These are phyloP conservation scores for Spongilla lacustris DNA, from an alignment of 37 sponge, comb jelly and placozoan genomes.

Conservation along the genomic window DNA sequence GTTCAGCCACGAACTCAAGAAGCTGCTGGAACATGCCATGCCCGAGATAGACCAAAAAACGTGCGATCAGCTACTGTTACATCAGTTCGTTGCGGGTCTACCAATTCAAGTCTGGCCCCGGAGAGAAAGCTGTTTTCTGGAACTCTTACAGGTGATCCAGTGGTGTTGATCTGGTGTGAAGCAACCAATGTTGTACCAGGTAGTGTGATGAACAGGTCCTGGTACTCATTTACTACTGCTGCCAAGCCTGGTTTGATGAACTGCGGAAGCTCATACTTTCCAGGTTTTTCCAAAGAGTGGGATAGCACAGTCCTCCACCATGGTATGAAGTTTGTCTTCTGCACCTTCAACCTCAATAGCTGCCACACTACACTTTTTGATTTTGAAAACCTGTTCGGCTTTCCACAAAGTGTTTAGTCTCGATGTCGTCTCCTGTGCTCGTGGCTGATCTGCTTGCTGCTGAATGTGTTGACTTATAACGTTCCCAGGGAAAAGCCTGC, in stretches of 20 bases:
- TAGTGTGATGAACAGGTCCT: slow-evolving; percentile 32
- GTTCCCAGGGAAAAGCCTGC: too few relatives aligned
- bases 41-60: slow-evolving; percentile 28
- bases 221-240: slow-evolving; percentile 19
- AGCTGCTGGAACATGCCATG: slow-evolving; percentile 59
- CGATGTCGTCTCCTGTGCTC: too few relatives aligned
- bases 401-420: too few relatives aligned
- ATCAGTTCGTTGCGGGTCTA: too few relatives aligned
- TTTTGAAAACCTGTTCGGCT: slow-evolving; percentile 7
- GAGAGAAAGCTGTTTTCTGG: too few relatives aligned
- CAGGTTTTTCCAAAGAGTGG: slow-evolving; percentile 11
- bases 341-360: not conserved
- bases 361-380: slow-evolving; percentile 37
- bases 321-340: too few relatives aligned
- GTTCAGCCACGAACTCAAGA: slow-evolving; percentile 40
- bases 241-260: too few relatives aligned
- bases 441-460: too few relatives aligned
- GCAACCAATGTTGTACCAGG: slow-evolving; percentile 45
- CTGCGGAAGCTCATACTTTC: slow-evolving; percentile 24
- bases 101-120: too few relatives aligned
- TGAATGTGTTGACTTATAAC: too few relatives aligned
- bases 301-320: slow-evolving; percentile 46
- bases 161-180: slow-evolving; percentile 32
- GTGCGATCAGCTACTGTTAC: slow-evolving; percentile 39
- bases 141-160: slow-evolving; percentile 32